Evolutionary conservation across 2,113 vertebrate genomes (phyloP).

Genomic region (Melanerpes formicivorus): DNA sequence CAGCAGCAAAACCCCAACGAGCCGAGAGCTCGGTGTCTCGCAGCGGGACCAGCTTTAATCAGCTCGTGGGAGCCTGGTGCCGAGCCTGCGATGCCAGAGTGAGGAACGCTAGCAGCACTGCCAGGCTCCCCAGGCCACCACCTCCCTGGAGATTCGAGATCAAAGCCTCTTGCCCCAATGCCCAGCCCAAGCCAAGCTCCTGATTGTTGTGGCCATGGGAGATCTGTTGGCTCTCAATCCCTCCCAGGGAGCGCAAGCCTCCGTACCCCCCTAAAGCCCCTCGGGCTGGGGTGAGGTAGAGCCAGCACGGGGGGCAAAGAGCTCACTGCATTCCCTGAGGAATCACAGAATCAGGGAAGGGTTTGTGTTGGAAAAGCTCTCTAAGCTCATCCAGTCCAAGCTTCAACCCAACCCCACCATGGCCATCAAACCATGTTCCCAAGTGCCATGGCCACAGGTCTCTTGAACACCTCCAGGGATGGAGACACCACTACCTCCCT

Average conservation of each 20-base stretch:
- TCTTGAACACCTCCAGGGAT: too few species aligned
- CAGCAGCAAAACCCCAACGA: not conserved
- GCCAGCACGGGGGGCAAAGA: accelerated
- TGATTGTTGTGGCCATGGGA: not conserved
- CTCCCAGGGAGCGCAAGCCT: not conserved
- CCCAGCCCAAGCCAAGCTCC: not conserved
- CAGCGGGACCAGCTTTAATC: not conserved
- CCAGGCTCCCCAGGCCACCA: not conserved
- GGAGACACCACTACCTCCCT: too few species aligned
- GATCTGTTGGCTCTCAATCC: not conserved
- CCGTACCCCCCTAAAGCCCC: not conserved
- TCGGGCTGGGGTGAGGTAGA: not conserved
- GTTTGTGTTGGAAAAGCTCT: too few species aligned
- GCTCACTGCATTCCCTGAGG: not conserved
- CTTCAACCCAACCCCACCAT: too few species aligned
- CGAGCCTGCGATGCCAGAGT: not conserved
- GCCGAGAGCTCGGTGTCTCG: not conserved
- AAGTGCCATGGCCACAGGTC: too few species aligned
- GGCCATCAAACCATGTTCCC: too few species aligned
- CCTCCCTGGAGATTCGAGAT: not conserved
- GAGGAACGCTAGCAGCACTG: accelerated
- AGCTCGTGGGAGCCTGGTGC: not conserved
- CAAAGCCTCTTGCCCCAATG: accelerated
- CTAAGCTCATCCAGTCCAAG: too few species aligned
- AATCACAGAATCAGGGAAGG: too few species aligned